Base-by-base conservation (phyloP, 1,140 invertebrate genomes). In the Chelonus insularis region DNA sequence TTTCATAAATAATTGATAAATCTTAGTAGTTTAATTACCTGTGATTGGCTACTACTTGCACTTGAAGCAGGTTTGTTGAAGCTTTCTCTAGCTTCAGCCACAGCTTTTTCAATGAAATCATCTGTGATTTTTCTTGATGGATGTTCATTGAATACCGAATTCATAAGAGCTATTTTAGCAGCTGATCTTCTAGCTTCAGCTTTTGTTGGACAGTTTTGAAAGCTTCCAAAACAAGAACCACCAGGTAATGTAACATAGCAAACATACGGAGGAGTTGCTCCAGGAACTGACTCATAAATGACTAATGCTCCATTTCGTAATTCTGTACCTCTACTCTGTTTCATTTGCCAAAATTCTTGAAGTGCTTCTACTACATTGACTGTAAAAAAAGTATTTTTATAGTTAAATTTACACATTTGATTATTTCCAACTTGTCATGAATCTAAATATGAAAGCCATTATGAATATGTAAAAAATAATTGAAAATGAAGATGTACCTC, bases 261-360 rank as follows among this genome's bases (percentile, higher is more conserved):
- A 21, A 97, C 91, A 73, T 96, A 97, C 7, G 95, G 95, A 51
- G 93, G 93, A 70, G 88, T 88, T 29, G 90, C 89, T 12, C 93
- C 89, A 25, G 94, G 94, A 50, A 96, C 93, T 1, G 94, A 96
- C 83, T 97, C 94, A 76, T 97, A 97, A 72, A 96, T 95, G 57
- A 97, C 94, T 63, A 96, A 86, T 3, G 94, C 94, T 20, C 93
- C 93, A 72, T 94, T 95, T 70, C 92, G 88, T 25, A 95, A 82
- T 71, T 95, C 92, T 4, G 90, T 89, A n/a, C 92, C 89, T 65
- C 93, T 82, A 25, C 90, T 87, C 71, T 92, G 91, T 81, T 97
- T 97, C 92, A 96, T 94, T 82, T 96, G 94, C 95, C 95, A 97
- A 79, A 97, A 97, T 82, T 96, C 94, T 81, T 97, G 94, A 21